phyloP scores from a whole-genome alignment of 2,797 vertebrate genomes.

The Esox lucius region DNA sequence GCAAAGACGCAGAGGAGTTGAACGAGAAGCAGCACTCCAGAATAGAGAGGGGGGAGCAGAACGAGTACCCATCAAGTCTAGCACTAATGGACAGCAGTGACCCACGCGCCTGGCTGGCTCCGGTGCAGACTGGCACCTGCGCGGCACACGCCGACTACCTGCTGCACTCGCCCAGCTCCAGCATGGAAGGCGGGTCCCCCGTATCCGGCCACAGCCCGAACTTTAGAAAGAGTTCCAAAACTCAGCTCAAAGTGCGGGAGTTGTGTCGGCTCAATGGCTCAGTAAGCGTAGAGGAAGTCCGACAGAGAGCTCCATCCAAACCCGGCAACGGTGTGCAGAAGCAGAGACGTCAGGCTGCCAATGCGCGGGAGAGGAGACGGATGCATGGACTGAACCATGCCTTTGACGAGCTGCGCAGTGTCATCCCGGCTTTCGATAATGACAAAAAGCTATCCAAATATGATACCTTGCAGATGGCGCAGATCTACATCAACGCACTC shows the following conservation, averaged over 20 bases:
- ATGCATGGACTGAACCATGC: constrained; percentile 98
- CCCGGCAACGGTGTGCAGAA: constrained; percentile 81
- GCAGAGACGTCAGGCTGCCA: constrained; percentile 90
- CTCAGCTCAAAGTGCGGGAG: constrained; percentile 70
- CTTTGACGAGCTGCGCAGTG: constrained; percentile 94
- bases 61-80: constrained; percentile 68
- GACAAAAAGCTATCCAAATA: constrained; percentile 99
- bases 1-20: constrained; percentile 55
- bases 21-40: constrained; percentile 48
- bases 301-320: constrained; percentile 80
- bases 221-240: constrained; percentile 59
- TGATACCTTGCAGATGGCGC: constrained; percentile 96
- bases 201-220: constrained; percentile 65
- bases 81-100: constrained; percentile 82
- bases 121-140: constrained; percentile 78
- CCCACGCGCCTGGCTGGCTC: constrained; percentile 89
- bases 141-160: constrained; percentile 83
- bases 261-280: constrained; percentile 72
- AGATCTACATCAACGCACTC: constrained; percentile 96
- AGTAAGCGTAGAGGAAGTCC: constrained; percentile 54
- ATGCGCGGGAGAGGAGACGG: constrained; percentile 89
- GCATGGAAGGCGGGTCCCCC: constrained; percentile 66
- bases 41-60: constrained; percentile 60
- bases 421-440: constrained; percentile 95
- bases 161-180: constrained; percentile 77